Evolutionary conservation across 1,140 invertebrate species (phyloP).

Genomic region (Amyelois transitella): DNA sequence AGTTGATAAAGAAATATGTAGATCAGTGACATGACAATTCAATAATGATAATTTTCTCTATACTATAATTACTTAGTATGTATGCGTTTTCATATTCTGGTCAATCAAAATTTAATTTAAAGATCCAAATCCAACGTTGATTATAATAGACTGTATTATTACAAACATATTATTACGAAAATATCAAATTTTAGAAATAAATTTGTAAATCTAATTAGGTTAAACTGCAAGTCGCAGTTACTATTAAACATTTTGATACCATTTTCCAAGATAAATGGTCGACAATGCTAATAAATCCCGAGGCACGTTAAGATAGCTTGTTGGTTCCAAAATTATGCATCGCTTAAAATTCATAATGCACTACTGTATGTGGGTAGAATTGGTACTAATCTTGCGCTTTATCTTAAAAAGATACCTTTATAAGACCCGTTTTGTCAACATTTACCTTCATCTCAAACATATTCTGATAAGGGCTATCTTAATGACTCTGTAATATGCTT

Average conservation of each 20-base stretch:
- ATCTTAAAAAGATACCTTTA: slow-evolving; percentile 36
- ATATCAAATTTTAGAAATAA: too few species aligned
- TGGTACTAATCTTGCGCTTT: slow-evolving; percentile 38
- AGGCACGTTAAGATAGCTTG: slow-evolving; percentile 48
- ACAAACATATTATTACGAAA: too few species aligned
- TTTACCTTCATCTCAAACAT: slow-evolving; percentile 31
- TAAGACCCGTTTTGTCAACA: slow-evolving; percentile 32
- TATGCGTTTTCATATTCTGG: too few species aligned
- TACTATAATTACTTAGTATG: too few species aligned
- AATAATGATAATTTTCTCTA: too few species aligned
- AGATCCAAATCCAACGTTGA: too few species aligned
- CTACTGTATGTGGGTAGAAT: slow-evolving; percentile 55
- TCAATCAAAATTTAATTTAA: too few species aligned
- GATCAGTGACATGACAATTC: too few species aligned
- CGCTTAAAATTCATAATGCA: slow-evolving; percentile 45
- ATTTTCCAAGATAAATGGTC: slow-evolving; percentile 1
- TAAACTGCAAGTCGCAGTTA: background rate
- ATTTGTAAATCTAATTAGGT: too few species aligned
- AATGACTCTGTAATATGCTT: slow-evolving; percentile 39
- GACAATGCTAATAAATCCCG: background rate
- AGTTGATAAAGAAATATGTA: too few species aligned
- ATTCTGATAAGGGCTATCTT: slow-evolving; percentile 58
- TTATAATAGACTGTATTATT: too few species aligned
- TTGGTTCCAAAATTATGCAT: slow-evolving; percentile 30
- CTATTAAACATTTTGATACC: background rate